These are phyloP conservation scores for Numida meleagris DNA, from an alignment of 2,113 vertebrate genomes.

Conservation along the genomic window DNA sequence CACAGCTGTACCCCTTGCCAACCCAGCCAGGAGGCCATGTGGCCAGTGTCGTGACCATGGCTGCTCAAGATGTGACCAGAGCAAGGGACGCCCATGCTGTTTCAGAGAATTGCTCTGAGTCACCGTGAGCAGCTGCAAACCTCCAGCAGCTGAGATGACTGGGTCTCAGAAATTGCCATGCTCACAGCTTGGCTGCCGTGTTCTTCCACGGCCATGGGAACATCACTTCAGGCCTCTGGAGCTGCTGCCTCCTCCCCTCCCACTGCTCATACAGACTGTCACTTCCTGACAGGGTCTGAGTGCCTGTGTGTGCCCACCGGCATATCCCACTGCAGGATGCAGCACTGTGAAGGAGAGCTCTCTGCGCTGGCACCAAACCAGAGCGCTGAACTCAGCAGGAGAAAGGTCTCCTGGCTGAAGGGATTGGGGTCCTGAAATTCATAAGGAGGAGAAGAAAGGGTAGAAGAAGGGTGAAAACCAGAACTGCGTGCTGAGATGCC, in stretches of 20 bases:
- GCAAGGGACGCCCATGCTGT: not conserved
- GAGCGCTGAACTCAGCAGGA: not conserved
- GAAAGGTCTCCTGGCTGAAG: accelerated
- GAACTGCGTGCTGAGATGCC: not conserved
- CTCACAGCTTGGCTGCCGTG: not conserved
- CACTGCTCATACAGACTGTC: not conserved
- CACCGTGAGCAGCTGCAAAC: not conserved
- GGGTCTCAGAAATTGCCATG: not conserved
- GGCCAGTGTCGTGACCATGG: not conserved
- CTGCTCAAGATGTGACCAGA: not conserved
- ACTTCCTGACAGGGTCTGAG: not conserved
- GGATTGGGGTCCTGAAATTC: not conserved
- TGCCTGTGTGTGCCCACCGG: accelerated
- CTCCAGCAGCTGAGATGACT: not conserved
- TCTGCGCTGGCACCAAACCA: not conserved
- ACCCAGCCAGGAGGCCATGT: not conserved
- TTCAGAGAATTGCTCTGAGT: not conserved
- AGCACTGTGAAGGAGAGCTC: not conserved
- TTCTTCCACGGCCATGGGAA: not conserved
- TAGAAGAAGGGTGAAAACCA: not conserved
- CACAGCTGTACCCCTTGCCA: not conserved
- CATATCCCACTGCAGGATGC: not conserved
- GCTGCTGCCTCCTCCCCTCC: not conserved
- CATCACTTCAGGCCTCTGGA: not conserved
- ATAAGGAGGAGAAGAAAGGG: not conserved